phyloP scores from a whole-genome alignment of 2,888 invertebrate species.

The Peribatodes rhomboidaria region DNA sequence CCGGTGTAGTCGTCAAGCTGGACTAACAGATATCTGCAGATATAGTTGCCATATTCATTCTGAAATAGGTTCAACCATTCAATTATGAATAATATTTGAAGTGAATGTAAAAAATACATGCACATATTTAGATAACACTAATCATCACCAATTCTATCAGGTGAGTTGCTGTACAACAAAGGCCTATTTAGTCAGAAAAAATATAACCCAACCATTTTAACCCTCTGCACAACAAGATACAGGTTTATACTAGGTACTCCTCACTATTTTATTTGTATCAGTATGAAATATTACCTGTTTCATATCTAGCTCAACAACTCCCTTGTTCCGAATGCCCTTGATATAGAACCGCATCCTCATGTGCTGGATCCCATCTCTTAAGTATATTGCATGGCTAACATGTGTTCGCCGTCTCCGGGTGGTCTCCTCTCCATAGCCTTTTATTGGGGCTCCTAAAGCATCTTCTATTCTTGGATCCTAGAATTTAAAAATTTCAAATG shows the following conservation, averaged over 20 bases:
- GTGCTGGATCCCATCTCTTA: conserved; percentile 91
- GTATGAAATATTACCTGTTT: conserved; percentile 88
- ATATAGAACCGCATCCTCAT: conserved; percentile 97
- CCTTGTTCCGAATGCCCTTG: conserved; percentile 93
- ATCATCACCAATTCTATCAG: too few species aligned
- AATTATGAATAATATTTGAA: too few species aligned
- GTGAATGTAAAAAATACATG: too few species aligned
- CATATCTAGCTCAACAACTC: conserved; percentile 95
- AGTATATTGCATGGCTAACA: conserved; percentile 92
- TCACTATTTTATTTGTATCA: too few species aligned
- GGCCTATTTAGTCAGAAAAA: too few species aligned
- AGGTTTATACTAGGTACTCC: too few species aligned
- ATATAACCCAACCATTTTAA: too few species aligned
- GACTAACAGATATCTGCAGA: conserved; percentile 94
- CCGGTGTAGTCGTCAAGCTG: conserved; percentile 92
- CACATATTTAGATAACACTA: too few species aligned
- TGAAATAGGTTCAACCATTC: conserved; percentile 71
- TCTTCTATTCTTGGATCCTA: conserved; percentile 91
- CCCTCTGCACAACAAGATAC: too few species aligned
- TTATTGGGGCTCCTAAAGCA: conserved; percentile 95
- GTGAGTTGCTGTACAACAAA: too few species aligned
- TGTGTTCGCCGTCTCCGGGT: conserved; percentile 93
- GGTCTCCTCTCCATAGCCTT: conserved; percentile 95
- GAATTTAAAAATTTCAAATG: conserved; percentile 44
- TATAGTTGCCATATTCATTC: conserved; percentile 91